Percentiles rank a stretch among this genome's conserved stretches.
Conservation (phyloP, 2,113 vertebrate genomes). For the Ophiodon elongatus region DNA sequence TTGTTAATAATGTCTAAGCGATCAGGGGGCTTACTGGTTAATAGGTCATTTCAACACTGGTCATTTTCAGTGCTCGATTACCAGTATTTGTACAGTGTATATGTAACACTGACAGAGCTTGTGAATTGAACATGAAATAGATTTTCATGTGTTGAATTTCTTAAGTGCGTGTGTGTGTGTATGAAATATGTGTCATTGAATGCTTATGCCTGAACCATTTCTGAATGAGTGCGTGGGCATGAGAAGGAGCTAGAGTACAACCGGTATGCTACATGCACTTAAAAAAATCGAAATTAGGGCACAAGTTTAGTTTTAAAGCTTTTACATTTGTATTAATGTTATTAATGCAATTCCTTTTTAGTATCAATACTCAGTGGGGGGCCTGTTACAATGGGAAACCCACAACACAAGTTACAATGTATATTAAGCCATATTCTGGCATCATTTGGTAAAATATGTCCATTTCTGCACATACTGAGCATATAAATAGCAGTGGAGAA, state of each 20-base stretch:
- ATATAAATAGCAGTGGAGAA: background rate
- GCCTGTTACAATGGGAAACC: background rate
- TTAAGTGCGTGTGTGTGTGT: background rate
- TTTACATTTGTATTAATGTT: background rate
- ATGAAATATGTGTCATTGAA: background rate
- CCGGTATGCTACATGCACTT: background rate
- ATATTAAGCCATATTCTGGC: background rate
- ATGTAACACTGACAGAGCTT: background rate
- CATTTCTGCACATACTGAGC: background rate
- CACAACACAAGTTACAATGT: background rate
- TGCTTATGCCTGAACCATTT: background rate
- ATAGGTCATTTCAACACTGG: background rate
- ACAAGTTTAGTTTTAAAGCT: background rate
- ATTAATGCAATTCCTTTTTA: background rate
- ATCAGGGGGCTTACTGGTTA: background rate
- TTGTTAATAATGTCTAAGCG: constrained; percentile 1
- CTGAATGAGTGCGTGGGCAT: background rate
- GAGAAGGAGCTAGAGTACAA: background rate
- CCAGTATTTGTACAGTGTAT: background rate
- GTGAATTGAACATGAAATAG: constrained; percentile 14
- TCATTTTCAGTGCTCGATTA: background rate
- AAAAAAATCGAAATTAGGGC: background rate
- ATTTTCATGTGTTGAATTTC: constrained; percentile 7
- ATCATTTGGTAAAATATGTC: background rate
- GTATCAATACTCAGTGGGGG: background rate